Evolutionary conservation across 2,888 invertebrate genomes (phyloP), one percentile per base, ranked within the genome.

Genomic region (Holacanthella duospinosa): DNA sequence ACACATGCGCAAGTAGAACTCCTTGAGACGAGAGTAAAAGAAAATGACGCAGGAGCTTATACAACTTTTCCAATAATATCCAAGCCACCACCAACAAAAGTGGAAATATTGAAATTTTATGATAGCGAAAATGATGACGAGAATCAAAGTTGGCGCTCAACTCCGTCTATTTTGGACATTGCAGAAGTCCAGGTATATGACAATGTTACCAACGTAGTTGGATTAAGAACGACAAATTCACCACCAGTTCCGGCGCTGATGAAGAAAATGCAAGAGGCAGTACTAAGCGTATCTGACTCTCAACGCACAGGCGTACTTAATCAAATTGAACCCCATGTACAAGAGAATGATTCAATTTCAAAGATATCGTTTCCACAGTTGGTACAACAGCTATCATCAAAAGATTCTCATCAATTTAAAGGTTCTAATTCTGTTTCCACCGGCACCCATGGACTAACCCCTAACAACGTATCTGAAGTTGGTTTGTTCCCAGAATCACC

Each of bases 211-310:
- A n/a, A n/a, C n/a, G n/a, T n/a, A n/a, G 6, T 36, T 16, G 36
- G 9, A 6, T 6, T 9, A 36, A 36, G 36, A 36, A 16, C 6
- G 16, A 36, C 36, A 36, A 21, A 58, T 28, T 68, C 72, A 2
- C 72, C 72, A 3, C 71, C 72, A 3, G 72, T 72, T 12, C 72
- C 72, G 21, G 71, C 72, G 2, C 55, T 72, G 2, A 44, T 69
- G 6, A 71, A 69, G 54, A 71, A 69, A 62, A 64, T 72, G 62
- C 68, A 70, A 59, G 65, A 67, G 64, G 70, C 66, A 3, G 43
- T 9, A n/a, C 12, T 16, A 48, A 48, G 21, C 16, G 9, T 9
- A 16, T 9, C 9, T 36, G 36, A 36, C 6, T 36, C 36, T 36
- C 36, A 16, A 9, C 9, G 16, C 16, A 6, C 6, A 36, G 36